Evolutionary conservation across 2,797 vertebrate species (phyloP).

Genomic region (Pantherophis vulpinus): DNA sequence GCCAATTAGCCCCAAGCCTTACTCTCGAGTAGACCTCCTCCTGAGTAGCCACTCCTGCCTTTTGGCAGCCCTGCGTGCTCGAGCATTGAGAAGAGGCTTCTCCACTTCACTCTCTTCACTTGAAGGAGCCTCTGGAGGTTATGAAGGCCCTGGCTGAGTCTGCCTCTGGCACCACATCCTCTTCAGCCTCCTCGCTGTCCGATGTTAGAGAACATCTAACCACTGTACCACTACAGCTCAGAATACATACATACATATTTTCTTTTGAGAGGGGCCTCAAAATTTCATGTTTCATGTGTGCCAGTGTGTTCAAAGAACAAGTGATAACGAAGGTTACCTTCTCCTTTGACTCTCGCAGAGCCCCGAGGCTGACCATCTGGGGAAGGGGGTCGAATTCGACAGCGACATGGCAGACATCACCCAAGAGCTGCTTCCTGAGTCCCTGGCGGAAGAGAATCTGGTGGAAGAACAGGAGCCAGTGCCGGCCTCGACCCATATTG

Average conservation of each 20-base stretch:
- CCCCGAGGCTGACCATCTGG: constrained; percentile 73
- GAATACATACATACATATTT: neutral
- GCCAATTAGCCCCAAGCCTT: no score
- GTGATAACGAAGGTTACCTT: neutral
- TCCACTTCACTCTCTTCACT: no score
- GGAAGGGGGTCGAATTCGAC: constrained; percentile 83
- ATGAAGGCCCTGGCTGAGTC: no score
- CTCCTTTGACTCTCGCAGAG: constrained; percentile 66
- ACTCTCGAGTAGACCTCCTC: no score
- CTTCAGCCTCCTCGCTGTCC: no score
- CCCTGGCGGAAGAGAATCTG: constrained; percentile 64
- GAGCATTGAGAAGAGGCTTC: no score
- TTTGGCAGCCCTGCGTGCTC: no score
- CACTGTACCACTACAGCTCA: no score
- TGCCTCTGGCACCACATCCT: no score
- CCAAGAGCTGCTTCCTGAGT: constrained; percentile 76
- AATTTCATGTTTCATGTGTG: neutral
- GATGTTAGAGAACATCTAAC: neutral
- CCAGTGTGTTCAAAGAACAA: neutral
- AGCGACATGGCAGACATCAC: constrained; percentile 97
- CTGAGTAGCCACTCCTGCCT: no score
- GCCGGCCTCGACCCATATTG: constrained; percentile 82
- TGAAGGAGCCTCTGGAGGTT: no score
- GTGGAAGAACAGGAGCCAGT: constrained; percentile 75
- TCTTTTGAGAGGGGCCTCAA: neutral